These are phyloP conservation scores for Sminthurides bifidus DNA, from an alignment of 1,140 invertebrate species.

Conservation along the genomic window DNA sequence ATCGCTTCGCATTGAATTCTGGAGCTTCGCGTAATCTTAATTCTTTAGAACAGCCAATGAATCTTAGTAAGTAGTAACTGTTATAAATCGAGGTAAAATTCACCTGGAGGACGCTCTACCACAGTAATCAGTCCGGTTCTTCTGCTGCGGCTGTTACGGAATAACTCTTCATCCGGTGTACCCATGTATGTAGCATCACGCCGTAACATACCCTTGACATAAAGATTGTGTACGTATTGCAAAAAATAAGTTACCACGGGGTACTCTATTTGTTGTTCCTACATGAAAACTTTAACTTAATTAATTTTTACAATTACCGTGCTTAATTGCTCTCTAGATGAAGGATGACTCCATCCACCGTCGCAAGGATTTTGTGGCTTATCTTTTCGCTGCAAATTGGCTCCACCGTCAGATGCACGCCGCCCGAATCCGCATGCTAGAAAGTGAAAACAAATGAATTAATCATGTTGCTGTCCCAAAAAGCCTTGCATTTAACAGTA, in stretches of 20 bases:
- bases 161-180: slow-evolving; percentile 33
- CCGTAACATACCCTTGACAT: slow-evolving; percentile 33
- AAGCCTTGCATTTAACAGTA: not conserved
- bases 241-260: not conserved
- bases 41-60: too few species aligned
- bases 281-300: not conserved
- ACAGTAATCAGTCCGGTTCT: slow-evolving; percentile 43
- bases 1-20: too few species aligned
- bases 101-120: slow-evolving; percentile 75
- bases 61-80: too few species aligned
- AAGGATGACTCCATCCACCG: slow-evolving; percentile 47
- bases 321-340: slow-evolving; percentile 27
- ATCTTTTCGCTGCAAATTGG: slow-evolving; percentile 66
- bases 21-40: too few species aligned
- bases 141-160: slow-evolving; percentile 36
- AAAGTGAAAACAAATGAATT: slow-evolving; percentile 14
- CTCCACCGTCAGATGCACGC: slow-evolving; percentile 89
- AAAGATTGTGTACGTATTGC: not conserved
- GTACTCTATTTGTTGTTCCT: not conserved
- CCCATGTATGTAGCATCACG: slow-evolving; percentile 47
- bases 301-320: slow-evolving; percentile 33
- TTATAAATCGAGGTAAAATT: too few species aligned
- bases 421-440: slow-evolving; percentile 67
- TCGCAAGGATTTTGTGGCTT: slow-evolving; percentile 49
- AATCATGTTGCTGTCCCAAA: not conserved